Base-by-base conservation (phyloP, 2,113 vertebrate genomes). In the Pelobates fuscus region DNA sequence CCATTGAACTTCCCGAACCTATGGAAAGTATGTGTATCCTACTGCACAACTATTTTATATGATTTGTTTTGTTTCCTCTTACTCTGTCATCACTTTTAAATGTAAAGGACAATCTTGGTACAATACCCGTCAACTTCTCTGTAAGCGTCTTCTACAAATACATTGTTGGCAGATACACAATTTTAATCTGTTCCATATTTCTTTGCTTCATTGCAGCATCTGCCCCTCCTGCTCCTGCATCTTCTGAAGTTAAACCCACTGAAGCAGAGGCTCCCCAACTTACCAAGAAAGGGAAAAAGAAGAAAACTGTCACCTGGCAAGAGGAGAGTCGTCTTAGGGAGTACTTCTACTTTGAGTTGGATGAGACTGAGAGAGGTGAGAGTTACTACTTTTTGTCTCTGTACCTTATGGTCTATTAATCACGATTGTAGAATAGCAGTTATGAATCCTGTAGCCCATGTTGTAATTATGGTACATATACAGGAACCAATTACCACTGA, bases 311-410 rank as follows among this genome's bases (percentile, higher is more conserved):
- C 61, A 94, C 90, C 1, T 98, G 96, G 96, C 94, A 94, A 0
- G 96, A 98, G 30, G 96, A 98, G 76, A 91, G 90, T 44, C 90
- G 92, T 30, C 92, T 98, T 6, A 90, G 95, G 64, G 92, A 98
- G 5, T 96, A 95, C 18, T 98, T 95, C 86, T 98, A 94, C 81
- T 98, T 98, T 12, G 96, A 98, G 77, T 80, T 98, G 64, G 96
- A 98, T 15, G 96, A 98, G 86, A 98, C 95, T 0, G 96, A 98
- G 70, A 84, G 96, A 87, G 96, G 96, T 98, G 68, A 77, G 77
- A 0, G 3, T 14, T 52, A 32, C 8, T 15, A 15, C n/a, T n/a
- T n/a, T n/a, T n/a, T n/a, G 21, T 32, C 5, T 32, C 29, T 66
- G 20, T 41, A 15, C 2, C n/a, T n/a, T n/a, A n/a, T n/a, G n/a